phyloP scores from a whole-genome alignment of 2,888 invertebrate species.

The Cephalotes varians region DNA sequence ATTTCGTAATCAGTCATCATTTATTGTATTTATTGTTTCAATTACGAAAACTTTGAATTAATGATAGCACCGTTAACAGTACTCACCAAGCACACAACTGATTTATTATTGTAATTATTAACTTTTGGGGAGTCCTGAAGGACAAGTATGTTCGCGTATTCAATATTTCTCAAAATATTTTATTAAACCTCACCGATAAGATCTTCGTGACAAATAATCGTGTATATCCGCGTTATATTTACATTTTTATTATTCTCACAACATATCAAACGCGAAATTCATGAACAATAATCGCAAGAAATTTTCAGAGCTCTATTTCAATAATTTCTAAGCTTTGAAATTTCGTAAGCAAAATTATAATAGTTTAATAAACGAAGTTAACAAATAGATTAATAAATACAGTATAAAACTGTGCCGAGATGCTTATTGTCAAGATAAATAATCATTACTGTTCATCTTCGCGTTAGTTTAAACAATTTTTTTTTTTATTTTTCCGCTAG shows the following conservation, averaged over 20 bases:
- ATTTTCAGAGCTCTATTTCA: neutral
- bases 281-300: neutral
- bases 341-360: neutral
- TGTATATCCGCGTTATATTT: neutral
- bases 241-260: neutral
- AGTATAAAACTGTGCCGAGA: neutral
- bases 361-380: neutral
- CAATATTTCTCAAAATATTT: conserved; percentile 2
- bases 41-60: neutral
- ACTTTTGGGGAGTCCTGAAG: neutral
- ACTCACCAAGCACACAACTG: neutral
- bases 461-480: neutral
- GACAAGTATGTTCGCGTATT: neutral
- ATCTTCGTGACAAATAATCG: neutral
- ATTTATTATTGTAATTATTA: neutral
- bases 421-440: neutral
- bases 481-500: neutral
- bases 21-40: neutral
- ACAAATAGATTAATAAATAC: neutral
- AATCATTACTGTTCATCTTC: neutral
- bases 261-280: neutral
- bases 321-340: neutral
- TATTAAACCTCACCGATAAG: neutral
- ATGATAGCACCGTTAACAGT: neutral
- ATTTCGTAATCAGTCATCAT: neutral